phyloP scores from a whole-genome alignment of 2,888 invertebrate species.

The Phyllotreta striolata region DNA sequence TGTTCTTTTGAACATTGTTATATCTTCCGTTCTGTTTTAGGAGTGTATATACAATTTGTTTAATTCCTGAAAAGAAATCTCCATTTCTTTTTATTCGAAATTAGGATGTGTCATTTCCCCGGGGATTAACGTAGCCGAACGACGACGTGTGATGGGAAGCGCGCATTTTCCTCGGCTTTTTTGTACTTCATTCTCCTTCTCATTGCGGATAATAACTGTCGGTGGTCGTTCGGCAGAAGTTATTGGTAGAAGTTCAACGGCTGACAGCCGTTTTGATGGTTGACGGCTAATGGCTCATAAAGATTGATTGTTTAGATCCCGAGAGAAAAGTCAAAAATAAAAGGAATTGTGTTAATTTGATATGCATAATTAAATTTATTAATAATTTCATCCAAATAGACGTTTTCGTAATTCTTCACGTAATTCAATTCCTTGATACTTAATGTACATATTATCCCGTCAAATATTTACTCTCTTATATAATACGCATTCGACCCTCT shows the following conservation, averaged over 20 bases:
- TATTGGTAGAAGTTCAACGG: slow-evolving; percentile 9
- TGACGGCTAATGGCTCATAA: slow-evolving; percentile 7
- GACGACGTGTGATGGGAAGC: slow-evolving; percentile 29
- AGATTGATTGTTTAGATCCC: slow-evolving; percentile 12
- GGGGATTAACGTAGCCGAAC: slow-evolving; percentile 28
- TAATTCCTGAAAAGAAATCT: too few species aligned
- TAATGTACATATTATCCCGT: too few species aligned
- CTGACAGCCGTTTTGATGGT: slow-evolving; percentile 11
- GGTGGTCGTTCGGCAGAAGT: slow-evolving; percentile 1
- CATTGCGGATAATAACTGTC: slow-evolving; percentile 21
- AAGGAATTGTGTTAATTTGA: neutral
- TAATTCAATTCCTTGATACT: too few species aligned
- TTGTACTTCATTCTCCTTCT: slow-evolving; percentile 11
- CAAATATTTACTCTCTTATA: too few species aligned
- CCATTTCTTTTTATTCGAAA: slow-evolving; percentile 12
- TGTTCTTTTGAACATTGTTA: too few species aligned
- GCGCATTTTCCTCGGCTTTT: slow-evolving; percentile 20
- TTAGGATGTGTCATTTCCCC: slow-evolving; percentile 14
- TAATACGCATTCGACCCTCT: too few species aligned
- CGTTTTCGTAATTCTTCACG: too few species aligned
- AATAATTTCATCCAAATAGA: too few species aligned
- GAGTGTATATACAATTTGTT: too few species aligned
- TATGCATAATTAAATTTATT: neutral
- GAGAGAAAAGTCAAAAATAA: neutral
- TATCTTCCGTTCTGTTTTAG: too few species aligned